These are phyloP conservation scores for Pseudolycoriella hygida DNA, from an alignment of 2,888 invertebrate species.

Conservation along the genomic window DNA sequence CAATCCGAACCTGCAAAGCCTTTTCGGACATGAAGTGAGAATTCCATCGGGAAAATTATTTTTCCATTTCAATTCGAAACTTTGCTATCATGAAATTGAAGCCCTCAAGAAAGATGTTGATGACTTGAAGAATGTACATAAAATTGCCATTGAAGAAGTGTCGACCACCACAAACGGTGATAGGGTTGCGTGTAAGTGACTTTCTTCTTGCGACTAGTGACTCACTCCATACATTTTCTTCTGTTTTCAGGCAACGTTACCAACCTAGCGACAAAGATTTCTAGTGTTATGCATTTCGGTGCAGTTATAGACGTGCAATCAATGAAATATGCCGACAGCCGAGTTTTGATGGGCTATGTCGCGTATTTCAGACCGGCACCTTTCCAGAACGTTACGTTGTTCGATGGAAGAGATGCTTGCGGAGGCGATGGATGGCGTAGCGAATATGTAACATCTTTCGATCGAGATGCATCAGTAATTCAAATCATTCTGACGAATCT, in stretches of 20 bases:
- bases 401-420: conserved; percentile 80
- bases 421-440: conserved; percentile 43
- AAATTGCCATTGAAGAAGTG: conserved; percentile 41
- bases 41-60: conserved; percentile 56
- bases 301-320: conserved; percentile 47
- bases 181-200: conserved; percentile 66
- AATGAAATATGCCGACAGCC: conserved; percentile 51
- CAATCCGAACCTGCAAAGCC: conserved; percentile 73
- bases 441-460: conserved; percentile 14
- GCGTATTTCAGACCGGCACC: conserved; percentile 67
- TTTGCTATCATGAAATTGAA: conserved; percentile 64
- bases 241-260: conserved; percentile 33
- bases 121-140: conserved; percentile 36
- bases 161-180: conserved; percentile 78
- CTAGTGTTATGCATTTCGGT: conserved; percentile 19
- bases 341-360: conserved; percentile 78
- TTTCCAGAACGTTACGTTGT: conserved; percentile 58
- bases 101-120: conserved; percentile 37
- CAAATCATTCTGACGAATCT: conserved; percentile 41
- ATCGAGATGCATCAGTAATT: conserved; percentile 16
- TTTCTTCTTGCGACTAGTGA: too few relatives aligned
- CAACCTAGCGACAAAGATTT: conserved; percentile 28
- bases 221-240: too few relatives aligned
- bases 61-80: conserved; percentile 84
- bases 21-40: conserved; percentile 48